Percentiles rank a stretch among this genome's conserved stretches.
phyloP scores from a whole-genome alignment of 23 tunicate species.

The Halocynthia roretzi region DNA sequence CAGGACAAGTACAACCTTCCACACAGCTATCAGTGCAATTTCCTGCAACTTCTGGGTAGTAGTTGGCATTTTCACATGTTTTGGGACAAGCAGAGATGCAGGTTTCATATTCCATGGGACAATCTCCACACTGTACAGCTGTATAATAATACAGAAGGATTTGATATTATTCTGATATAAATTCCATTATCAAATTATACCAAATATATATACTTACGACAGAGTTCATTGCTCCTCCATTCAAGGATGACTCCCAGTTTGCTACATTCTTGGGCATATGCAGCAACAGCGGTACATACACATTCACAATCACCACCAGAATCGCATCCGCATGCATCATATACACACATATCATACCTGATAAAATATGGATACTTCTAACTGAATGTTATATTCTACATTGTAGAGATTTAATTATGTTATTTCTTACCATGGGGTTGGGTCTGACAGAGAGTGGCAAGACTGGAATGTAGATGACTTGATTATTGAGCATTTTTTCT shows the following conservation, averaged over 20 bases:
- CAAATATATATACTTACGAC: conserved; percentile 22
- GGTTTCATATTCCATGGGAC: conserved; percentile 21
- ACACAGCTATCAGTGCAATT: conserved; percentile 33
- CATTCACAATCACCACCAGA: conserved; percentile 44
- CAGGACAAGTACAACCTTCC: conserved; percentile 36
- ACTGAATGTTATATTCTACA: neutral
- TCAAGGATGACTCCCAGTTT: neutral
- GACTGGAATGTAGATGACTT: conserved; percentile 14
- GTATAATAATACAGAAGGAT: neutral
- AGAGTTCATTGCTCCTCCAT: conserved; percentile 19
- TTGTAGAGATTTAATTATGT: neutral
- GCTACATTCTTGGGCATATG: conserved; percentile 31
- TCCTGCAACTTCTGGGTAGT: conserved; percentile 11
- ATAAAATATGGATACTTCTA: neutral
- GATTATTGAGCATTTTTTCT: conserved; percentile 19
- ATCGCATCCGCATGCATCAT: conserved; percentile 35
- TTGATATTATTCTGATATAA: neutral
- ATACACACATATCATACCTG: conserved; percentile 27
- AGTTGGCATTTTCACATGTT: conserved; percentile 24
- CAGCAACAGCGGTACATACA: conserved; percentile 31
- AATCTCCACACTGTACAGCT: conserved; percentile 37
- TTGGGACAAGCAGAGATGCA: conserved; percentile 31
- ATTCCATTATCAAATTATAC: neutral
- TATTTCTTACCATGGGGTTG: neutral
- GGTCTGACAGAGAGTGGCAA: conserved; percentile 14